Base-by-base conservation (phyloP, 2,113 vertebrate genomes). In the Isichthys henryi region DNA sequence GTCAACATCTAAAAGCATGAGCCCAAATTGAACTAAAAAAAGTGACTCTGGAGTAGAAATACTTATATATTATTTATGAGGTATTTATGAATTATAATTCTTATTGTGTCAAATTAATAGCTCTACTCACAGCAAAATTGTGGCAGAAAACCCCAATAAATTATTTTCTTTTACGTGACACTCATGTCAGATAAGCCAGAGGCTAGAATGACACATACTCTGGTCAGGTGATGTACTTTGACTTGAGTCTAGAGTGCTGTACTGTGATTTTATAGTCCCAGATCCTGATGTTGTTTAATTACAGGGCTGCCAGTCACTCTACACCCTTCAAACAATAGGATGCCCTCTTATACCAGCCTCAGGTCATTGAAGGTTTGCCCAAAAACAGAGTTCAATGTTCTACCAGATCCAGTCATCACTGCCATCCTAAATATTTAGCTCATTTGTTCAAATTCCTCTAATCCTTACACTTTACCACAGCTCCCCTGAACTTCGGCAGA, bases 361-460 rank as follows among this genome's bases (percentile, higher is more conserved):
- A 15, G 35, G 80, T 39, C 23, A 83, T 43, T 48, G 50, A 62
- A 39, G 52, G 77, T 43, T 89, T 58, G 92, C 86, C 91, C 66
- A 89, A 70, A 90, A 52, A 90, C 80, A 89, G 46, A 86, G 86
- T 87, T 56, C 92, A 84, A 31, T 86, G 19, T 90, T 91, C 93
- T 90, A 88, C 45, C 56, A 6, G 62, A 89, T 90, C 80, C 74
- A 93, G 91, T 91, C 87, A 93, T 94, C 87, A 91, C 87, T 95
- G 93, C 94, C 95, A 96, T 95, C 93, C 93, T 93, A 95, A 96
- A 95, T 95, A 95, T 96, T 95, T 95, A 95, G 92, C 91, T 94
- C 88, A 85, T 90, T 92, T 74, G 77, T 87, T 17, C 74, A 50
- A 91, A 90, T 88, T 90, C 86, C 77, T 88, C 88, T 90, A 90